Base-by-base conservation (phyloP, 2,797 vertebrate species). In the Emys orbicularis region DNA sequence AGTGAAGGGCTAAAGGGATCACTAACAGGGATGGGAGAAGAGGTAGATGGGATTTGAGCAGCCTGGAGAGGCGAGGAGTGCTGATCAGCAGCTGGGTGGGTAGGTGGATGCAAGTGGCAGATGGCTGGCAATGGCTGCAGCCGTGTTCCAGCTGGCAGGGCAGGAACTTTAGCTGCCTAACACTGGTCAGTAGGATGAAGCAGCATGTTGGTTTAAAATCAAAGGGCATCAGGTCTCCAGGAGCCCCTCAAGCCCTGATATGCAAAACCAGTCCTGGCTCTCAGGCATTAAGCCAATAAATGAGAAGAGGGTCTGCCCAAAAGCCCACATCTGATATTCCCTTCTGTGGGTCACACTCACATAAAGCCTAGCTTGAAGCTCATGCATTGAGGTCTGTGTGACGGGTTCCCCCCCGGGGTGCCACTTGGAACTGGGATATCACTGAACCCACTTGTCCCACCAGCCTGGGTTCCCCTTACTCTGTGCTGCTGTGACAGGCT, bases 251-350 rank as follows among this genome's bases (percentile, higher is more conserved):
- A 81, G 34, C 85, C 91, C 89, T 95, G 59, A 93, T 95, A 96
- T 92, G 94, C 96, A 97, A 96, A 95, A 97, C 44, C 87, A 94
- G 97, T 92, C 96, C 96, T 96, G 96, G 83, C 86, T 92, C 44
- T 84, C 49, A 57, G 96, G 94, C 95, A 95, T 61, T 49, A 94
- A 94, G 95, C 95, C 95, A 97, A 76, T 27, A 86, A 94, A 89
- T 50, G 77, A 96, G 95, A 87, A 57, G 86, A 91, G 84, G 94
- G 90, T 83, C 88, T 72, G 93, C 76, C 50, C 93, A 90, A 68
- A 94, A 59, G 83, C 86, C 92, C 89, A 80, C 97, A 95, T 93
- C 65, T 96, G 86, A 96, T 93, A 84, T 50, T 87, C 47, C n/a
- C 56, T 79, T 89, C 29, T 0, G 84, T 3, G 44, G 52, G 56